Evolutionary conservation across 2,113 vertebrate genomes (phyloP).

Genomic region (Bostrychus sinensis): DNA sequence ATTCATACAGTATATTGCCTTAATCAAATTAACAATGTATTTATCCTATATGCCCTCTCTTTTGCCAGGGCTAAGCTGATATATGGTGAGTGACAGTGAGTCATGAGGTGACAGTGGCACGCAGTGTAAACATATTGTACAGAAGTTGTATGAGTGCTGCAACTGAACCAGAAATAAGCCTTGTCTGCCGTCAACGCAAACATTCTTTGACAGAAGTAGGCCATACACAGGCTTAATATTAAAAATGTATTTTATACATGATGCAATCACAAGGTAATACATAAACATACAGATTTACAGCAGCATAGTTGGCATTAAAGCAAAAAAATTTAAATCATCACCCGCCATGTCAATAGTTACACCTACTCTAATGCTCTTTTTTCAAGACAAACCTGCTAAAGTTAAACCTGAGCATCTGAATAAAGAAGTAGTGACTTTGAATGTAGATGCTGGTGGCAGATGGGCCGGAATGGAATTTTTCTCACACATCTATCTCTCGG

Average conservation of each 20-base stretch:
- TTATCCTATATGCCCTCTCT: slow-evolving; percentile 4
- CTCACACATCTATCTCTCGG: too few species aligned
- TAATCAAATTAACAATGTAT: neutral
- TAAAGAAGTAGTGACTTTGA: too few species aligned
- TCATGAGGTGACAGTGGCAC: slow-evolving; percentile 6
- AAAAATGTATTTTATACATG: too few species aligned
- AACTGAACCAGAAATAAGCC: slow-evolving; percentile 3
- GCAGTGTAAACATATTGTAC: neutral
- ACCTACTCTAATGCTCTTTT: too few species aligned
- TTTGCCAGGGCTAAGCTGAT: slow-evolving; percentile 4
- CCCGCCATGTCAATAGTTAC: too few species aligned
- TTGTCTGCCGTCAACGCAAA: slow-evolving; percentile 20
- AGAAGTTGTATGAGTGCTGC: neutral
- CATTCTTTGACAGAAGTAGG: slow-evolving; percentile 37
- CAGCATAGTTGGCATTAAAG: neutral
- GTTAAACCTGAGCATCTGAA: too few species aligned
- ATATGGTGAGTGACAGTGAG: slow-evolving; percentile 7
- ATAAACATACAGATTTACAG: slow-evolving; percentile 5
- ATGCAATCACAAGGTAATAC: neutral
- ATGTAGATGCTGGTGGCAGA: too few species aligned
- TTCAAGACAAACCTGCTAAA: too few species aligned
- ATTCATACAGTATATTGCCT: neutral
- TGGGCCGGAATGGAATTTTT: too few species aligned
- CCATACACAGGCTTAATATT: slow-evolving; percentile 24
- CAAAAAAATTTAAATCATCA: slow-evolving; percentile 8